Percentiles rank a stretch among this genome's conserved stretches.
phyloP scores from a whole-genome alignment of 2,797 vertebrate species.

The Spinibarbus caldwelli region DNA sequence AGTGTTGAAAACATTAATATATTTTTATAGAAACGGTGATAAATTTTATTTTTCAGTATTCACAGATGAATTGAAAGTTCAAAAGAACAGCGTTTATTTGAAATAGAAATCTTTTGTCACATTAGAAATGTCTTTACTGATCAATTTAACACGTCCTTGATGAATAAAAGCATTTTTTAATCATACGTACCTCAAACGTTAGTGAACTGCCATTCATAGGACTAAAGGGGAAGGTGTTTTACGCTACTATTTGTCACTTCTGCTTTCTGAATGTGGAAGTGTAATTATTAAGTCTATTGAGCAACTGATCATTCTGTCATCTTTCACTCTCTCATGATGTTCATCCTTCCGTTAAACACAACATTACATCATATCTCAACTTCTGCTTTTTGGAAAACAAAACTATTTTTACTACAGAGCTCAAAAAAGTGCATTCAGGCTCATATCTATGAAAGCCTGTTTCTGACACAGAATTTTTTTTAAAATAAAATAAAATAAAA shows the following conservation, averaged over 20 bases:
- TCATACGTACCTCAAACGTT: background rate
- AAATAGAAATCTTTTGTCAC: background rate
- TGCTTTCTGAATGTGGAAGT: background rate
- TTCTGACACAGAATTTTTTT: too few species aligned
- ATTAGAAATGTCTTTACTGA: background rate
- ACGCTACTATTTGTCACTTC: background rate
- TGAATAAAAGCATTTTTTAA: background rate
- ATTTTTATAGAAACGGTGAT: background rate
- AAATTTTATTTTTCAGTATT: background rate
- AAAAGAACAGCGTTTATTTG: too few species aligned
- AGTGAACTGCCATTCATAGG: background rate
- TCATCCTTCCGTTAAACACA: background rate
- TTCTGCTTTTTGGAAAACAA: slow-evolving; percentile 4
- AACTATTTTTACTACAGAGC: background rate
- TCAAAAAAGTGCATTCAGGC: background rate
- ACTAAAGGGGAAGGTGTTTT: background rate
- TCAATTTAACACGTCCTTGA: background rate
- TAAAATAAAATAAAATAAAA: too few species aligned
- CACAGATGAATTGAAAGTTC: too few species aligned
- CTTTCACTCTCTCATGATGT: background rate
- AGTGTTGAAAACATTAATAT: too few species aligned
- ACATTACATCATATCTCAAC: background rate
- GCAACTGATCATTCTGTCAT: background rate
- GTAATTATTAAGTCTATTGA: too few species aligned
- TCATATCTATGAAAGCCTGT: too few species aligned